Conservation (phyloP, 2,888 invertebrate species). For the Drosophila neonasuta region DNA sequence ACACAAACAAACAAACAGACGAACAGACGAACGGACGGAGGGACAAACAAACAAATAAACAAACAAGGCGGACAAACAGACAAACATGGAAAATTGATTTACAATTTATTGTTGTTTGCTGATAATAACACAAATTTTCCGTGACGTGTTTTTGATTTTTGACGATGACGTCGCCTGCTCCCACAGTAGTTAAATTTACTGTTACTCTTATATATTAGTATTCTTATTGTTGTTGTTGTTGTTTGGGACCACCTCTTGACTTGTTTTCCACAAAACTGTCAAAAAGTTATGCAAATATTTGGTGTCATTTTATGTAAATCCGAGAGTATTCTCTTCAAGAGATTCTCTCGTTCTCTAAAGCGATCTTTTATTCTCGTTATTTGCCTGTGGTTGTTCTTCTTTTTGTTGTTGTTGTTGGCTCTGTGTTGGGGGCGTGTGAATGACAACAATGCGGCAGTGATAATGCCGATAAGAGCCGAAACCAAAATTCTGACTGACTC, state of each 20-base stretch:
- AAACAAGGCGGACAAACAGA: conserved; percentile 17
- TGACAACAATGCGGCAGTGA: conserved; percentile 76
- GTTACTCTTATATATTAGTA: conserved; percentile 9
- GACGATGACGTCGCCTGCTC: conserved; percentile 43
- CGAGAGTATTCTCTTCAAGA: conserved; percentile 21
- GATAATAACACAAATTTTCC: conserved; percentile 58
- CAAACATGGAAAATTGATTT: conserved; percentile 58
- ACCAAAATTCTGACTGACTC: background rate
- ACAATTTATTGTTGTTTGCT: conserved; percentile 53
- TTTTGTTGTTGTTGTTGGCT: conserved; percentile 19
- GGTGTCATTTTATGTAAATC: conserved; percentile 63
- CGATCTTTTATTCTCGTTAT: conserved; percentile 20
- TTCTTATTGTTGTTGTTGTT: conserved; percentile 28
- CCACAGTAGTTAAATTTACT: conserved; percentile 4
- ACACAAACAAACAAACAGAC: conserved; percentile 17
- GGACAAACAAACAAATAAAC: conserved; percentile 20
- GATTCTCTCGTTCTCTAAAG: conserved; percentile 16
- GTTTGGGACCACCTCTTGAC: conserved; percentile 63
- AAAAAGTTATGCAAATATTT: conserved; percentile 75
- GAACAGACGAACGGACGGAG: conserved; percentile 9
- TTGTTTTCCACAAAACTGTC: conserved; percentile 74
- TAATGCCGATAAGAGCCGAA: conserved; percentile 59
- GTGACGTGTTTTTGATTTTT: conserved; percentile 42
- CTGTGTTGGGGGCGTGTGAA: conserved; percentile 78
- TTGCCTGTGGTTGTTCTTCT: conserved; percentile 8